Evolutionary conservation across 2,113 vertebrate species (phyloP), one percentile per base, ranked within the genome.

Genomic region (Cyanistes caeruleus): DNA sequence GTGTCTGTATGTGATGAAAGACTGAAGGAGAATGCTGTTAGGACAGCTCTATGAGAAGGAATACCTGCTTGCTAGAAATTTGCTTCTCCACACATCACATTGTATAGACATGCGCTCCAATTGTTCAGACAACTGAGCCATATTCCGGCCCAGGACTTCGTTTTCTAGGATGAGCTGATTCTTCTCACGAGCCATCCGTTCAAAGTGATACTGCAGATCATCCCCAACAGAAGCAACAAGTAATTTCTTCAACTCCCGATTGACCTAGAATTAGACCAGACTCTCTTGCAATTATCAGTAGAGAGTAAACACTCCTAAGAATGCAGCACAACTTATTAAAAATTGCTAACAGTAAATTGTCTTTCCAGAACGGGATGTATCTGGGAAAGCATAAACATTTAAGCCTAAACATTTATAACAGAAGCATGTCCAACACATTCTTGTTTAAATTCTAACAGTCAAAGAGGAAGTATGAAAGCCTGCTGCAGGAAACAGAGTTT

Each of bases 71-170:
- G 99, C 99, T 11, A 99, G 98, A 97, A 99, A 99, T 97, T 99
- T 99, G 98, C 99, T 99, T 96, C 99, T 98, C 99, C 99, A 99
- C n/a, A 99, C 99, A 4, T 99, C 99, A 82, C 99, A 99, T 60
- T 99, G 99, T 90, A 99, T 99, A 17, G 99, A 99, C 99, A 99
- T 99, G 28, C 99, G 98, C 91, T 99, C 99, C 39, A 99, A 62
- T 63, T 99, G 99, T 80, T 99, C 99, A 0, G 99, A 98, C 1
- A 99, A 95, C 77, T 99, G 99, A 20, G 99, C 95, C 65, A 98
- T 96, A 85, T 97, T 98, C 25, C 98, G 97, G 15, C 98, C 97
- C 39, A 99, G 93, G 18, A 98, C 98, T 95, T 99, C 99, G 1
- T 99, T 99, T 97, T 99, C 99, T 80, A 99, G 96, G 85, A 99